These are phyloP conservation scores for Thalassoma bifasciatum DNA, from an alignment of 2,113 vertebrate genomes.

Conservation along the genomic window DNA sequence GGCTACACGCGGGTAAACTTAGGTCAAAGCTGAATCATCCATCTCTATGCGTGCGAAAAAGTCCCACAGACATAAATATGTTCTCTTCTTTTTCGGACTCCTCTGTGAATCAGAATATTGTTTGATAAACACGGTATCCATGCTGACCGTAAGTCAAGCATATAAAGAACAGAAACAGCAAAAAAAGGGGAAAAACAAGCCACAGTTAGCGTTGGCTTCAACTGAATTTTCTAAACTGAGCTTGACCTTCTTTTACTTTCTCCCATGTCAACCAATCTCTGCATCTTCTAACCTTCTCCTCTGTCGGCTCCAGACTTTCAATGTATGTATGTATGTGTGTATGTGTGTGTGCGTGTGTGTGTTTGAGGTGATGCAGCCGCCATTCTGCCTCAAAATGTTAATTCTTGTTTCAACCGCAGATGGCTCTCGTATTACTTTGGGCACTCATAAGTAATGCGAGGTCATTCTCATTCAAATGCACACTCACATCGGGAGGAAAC, in stretches of 20 bases:
- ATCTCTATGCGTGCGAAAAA: conserved; percentile 47
- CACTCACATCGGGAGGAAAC: conserved; percentile 75
- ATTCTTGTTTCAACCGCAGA: conserved; percentile 64
- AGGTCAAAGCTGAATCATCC: conserved; percentile 62
- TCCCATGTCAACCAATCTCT: conserved; percentile 29
- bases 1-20: conserved; percentile 40
- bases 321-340: conserved; percentile 14
- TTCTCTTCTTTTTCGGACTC: conserved; percentile 37
- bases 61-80: conserved; percentile 58
- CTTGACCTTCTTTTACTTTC: conserved; percentile 55
- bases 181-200: conserved; percentile 50
- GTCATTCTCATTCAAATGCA: conserved; percentile 83
- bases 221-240: conserved; percentile 53
- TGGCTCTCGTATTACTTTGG: conserved; percentile 76
- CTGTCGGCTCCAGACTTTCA: conserved; percentile 37
- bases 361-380: conserved; percentile 41
- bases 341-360: neutral
- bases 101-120: conserved; percentile 53
- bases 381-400: conserved; percentile 64
- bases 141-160: conserved; percentile 61
- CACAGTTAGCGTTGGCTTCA: conserved; percentile 61
- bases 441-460: conserved; percentile 77
- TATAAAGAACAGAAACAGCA: conserved; percentile 47
- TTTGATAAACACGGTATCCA: conserved; percentile 68
- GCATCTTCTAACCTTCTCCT: conserved; percentile 48